Percentiles rank a stretch among this genome's conserved stretches.
Evolutionary conservation across 2,888 invertebrate species (phyloP).

Genomic region (Drosophila acutilabella): DNA sequence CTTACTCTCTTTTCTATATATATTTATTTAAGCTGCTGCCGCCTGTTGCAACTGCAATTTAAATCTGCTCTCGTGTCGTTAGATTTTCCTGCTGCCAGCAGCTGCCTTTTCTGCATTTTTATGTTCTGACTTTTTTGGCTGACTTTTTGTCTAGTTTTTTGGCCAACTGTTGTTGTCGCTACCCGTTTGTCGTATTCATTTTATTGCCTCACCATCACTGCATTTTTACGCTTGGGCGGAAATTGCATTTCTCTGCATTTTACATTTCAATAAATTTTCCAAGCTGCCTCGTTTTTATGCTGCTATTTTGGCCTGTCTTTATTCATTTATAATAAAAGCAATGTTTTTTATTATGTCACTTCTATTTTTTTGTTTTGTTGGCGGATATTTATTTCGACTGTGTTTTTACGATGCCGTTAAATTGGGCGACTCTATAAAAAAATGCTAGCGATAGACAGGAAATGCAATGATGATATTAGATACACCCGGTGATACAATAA

Average conservation of each 20-base stretch:
- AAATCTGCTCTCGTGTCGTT: conserved; percentile 49
- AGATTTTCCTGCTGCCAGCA: conserved; percentile 8
- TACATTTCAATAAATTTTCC: conserved; percentile 75
- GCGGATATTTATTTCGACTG: conserved; percentile 54
- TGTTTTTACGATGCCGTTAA: conserved; percentile 57
- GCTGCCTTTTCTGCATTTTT: conserved; percentile 17
- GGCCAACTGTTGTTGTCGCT: conserved; percentile 29
- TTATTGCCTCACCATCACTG: conserved; percentile 50
- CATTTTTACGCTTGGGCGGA: conserved; percentile 60
- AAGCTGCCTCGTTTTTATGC: conserved; percentile 46
- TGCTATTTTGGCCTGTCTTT: conserved; percentile 52
- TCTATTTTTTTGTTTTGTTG: conserved; percentile 6
- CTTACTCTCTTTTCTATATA: not conserved
- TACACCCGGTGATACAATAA: conserved; percentile 8
- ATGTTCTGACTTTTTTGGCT: conserved; percentile 34
- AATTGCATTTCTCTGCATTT: conserved; percentile 79
- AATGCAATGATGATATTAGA: conserved; percentile 40
- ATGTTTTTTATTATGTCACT: conserved; percentile 9
- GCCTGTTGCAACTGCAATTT: conserved; percentile 65
- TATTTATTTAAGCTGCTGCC: conserved; percentile 20
- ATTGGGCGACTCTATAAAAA: conserved; percentile 34
- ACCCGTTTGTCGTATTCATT: conserved; percentile 15
- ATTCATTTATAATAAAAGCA: conserved; percentile 60
- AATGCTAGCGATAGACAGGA: conserved; percentile 2
- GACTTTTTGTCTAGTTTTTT: conserved; percentile 52